Percentiles rank a stretch among this genome's conserved stretches.
Conservation (phyloP, 1,140 invertebrate species). For the Harlomillsia oculata region DNA sequence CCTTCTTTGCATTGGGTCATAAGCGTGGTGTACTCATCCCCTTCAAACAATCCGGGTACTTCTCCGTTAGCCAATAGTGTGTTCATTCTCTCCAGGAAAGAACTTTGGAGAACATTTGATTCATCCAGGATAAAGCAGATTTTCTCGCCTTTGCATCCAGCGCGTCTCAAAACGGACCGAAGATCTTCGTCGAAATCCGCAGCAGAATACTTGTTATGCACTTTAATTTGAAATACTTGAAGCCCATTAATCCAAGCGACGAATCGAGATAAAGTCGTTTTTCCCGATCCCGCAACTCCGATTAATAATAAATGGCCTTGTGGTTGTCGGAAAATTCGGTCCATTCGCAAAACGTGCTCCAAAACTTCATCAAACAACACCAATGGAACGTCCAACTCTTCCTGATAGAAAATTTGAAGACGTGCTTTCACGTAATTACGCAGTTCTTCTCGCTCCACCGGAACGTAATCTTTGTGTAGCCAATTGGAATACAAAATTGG, state of each 20-base stretch:
- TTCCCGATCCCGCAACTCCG: constrained; percentile 94
- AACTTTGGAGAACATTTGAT: constrained; percentile 96
- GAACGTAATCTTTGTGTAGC: constrained; percentile 96
- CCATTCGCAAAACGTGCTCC: constrained; percentile 95
- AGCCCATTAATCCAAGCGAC: constrained; percentile 99
- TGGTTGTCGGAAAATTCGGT: constrained; percentile 97
- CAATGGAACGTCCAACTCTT: constrained; percentile 94
- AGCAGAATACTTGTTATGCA: constrained; percentile 98
- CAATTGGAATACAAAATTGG: constrained; percentile 98
- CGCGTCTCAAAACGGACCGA: constrained; percentile 78
- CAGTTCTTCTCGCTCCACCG: constrained; percentile 88
- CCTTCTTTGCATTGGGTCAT: constrained; percentile 99
- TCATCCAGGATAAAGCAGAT: constrained; percentile 99
- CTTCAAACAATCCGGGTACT: constrained; percentile 83
- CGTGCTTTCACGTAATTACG: constrained; percentile 94
- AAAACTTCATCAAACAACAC: constrained; percentile 98
- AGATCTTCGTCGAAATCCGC: constrained; percentile 99
- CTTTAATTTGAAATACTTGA: constrained; percentile 95
- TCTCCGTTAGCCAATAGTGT: constrained; percentile 97
- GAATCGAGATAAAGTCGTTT: constrained; percentile 96
- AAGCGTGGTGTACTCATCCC: constrained; percentile 94
- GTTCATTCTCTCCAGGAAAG: constrained; percentile 98
- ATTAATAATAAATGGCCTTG: constrained; percentile 95
- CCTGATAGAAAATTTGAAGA: constrained; percentile 96
- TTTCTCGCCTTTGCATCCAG: constrained; percentile 94